Conservation (phyloP, 2,113 vertebrate genomes). For the Myodes glareolus region DNA sequence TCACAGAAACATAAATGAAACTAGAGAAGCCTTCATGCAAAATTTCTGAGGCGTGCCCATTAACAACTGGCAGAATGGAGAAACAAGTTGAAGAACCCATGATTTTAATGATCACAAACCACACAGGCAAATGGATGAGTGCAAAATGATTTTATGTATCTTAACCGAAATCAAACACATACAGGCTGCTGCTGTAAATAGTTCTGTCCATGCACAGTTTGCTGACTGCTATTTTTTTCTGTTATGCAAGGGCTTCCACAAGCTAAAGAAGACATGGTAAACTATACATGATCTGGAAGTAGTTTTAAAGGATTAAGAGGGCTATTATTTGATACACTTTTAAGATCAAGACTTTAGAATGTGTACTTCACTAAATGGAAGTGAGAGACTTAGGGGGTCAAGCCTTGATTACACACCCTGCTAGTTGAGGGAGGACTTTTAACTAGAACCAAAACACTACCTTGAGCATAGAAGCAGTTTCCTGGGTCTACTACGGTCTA, state of each 20-base stretch:
- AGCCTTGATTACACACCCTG: not conserved
- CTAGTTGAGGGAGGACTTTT: not conserved
- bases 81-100: not conserved
- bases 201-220: not conserved
- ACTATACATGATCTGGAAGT: not conserved
- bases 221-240: not conserved
- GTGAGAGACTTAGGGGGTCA: not conserved
- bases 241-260: not conserved
- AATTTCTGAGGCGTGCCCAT: not conserved
- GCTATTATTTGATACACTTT: not conserved
- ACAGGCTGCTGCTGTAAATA: conserved; percentile 8
- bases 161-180: conserved; percentile 30
- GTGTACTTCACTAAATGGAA: not conserved
- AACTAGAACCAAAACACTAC: not conserved
- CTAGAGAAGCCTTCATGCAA: not conserved
- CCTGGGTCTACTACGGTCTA: not conserved
- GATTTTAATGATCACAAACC: not conserved
- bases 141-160: conserved; percentile 43
- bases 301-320: not conserved
- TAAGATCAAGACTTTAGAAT: not conserved
- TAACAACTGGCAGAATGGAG: not conserved
- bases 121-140: not conserved
- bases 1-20: not conserved
- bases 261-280: conserved; percentile 1
- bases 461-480: not conserved